Evolutionary conservation across 1,140 invertebrate species (phyloP).

Genomic region (Trichonephila clavata): DNA sequence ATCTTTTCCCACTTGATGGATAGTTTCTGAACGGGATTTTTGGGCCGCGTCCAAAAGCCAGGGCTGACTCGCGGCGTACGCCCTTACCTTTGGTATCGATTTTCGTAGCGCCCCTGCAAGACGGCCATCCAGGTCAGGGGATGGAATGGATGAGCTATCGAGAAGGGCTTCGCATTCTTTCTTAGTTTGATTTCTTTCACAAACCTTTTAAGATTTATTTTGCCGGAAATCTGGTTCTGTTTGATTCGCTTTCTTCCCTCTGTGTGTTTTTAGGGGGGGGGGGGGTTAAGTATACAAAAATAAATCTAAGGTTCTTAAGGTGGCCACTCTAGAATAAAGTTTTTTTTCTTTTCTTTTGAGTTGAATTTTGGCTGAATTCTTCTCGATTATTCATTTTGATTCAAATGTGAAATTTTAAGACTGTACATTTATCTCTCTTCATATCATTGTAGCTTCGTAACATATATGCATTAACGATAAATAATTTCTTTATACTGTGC

Average conservation of each 20-base stretch:
- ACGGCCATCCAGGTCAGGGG: conserved; percentile 34
- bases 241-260: not conserved
- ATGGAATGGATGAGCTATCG: not conserved
- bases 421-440: no score
- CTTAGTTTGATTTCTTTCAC: not conserved
- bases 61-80: not conserved
- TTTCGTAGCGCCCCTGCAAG: conserved; percentile 1
- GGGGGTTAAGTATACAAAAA: no score
- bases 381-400: no score
- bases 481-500: no score
- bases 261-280: not conserved
- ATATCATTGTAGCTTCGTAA: no score
- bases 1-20: conserved; percentile 63
- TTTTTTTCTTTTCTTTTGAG: no score
- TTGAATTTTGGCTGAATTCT: no score
- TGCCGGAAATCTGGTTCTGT: not conserved
- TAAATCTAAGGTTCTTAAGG: no score
- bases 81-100: conserved; percentile 70
- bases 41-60: conserved; percentile 71
- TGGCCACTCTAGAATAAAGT: no score
- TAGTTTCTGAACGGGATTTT: conserved; percentile 54
- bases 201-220: conserved; percentile 40
- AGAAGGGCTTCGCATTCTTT: not conserved
- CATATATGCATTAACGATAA: no score
- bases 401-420: no score